Evolutionary conservation across 2,113 vertebrate species (phyloP).

Genomic region (Numenius arquata): DNA sequence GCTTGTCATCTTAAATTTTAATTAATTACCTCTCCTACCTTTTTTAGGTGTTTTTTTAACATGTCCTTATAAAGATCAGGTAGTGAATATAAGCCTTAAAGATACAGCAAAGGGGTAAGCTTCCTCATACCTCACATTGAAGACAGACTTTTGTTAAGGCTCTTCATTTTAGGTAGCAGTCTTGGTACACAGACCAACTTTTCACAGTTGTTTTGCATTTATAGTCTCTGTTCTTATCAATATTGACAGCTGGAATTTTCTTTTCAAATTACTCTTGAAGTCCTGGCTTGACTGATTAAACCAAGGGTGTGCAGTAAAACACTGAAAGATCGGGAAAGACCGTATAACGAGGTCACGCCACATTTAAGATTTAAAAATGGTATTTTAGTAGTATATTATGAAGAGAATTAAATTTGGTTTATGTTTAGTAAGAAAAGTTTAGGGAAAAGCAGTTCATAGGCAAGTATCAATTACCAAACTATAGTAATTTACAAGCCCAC

Average conservation of each 20-base stretch:
- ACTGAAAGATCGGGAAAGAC: background rate
- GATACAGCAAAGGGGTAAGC: background rate
- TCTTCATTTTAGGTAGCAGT: background rate
- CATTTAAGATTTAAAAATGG: background rate
- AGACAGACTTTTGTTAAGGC: background rate
- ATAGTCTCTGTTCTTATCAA: background rate
- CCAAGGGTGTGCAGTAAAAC: background rate
- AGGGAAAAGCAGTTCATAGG: background rate
- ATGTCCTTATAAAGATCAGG: background rate
- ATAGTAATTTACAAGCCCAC: background rate
- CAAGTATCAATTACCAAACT: background rate
- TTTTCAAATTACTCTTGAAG: background rate
- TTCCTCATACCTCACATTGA: background rate
- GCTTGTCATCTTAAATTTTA: background rate
- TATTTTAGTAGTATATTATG: background rate
- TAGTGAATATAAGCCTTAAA: background rate
- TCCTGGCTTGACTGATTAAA: background rate
- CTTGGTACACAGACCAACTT: background rate
- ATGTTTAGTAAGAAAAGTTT: background rate
- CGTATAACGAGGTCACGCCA: rapidly evolving
- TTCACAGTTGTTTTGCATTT: background rate
- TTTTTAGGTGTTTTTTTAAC: background rate
- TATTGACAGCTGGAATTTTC: background rate
- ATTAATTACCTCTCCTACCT: background rate
- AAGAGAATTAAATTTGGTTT: background rate